Evolutionary conservation across 2,888 invertebrate species (phyloP).

Genomic region (Harmothoe impar): DNA sequence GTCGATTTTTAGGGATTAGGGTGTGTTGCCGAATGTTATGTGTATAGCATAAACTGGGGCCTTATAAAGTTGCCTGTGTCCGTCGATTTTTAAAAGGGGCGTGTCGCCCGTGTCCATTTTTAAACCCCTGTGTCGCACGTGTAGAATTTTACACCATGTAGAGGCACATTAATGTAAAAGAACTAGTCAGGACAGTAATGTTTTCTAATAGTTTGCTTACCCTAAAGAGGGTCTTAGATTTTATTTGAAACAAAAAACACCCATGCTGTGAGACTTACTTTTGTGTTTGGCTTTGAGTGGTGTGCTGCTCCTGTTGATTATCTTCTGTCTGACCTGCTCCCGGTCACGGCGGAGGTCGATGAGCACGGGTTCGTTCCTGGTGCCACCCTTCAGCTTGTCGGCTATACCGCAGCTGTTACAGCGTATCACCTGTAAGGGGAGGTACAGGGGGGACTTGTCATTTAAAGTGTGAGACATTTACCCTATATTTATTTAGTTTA

Average conservation of each 20-base stretch:
- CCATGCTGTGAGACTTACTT: neutral
- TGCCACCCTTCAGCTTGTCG: neutral
- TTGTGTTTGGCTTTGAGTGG: neutral
- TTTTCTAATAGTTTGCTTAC: neutral
- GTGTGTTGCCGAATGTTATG: too few relatives aligned
- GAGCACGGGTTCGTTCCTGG: neutral
- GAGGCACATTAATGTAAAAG: neutral
- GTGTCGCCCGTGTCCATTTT: too few relatives aligned
- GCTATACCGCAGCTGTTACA: slow-evolving; percentile 7
- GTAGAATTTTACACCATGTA: too few relatives aligned
- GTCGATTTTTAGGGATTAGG: too few relatives aligned
- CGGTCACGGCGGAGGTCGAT: neutral
- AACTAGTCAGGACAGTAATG: neutral
- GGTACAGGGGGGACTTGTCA: neutral
- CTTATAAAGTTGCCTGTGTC: too few relatives aligned
- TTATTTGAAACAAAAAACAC: too few relatives aligned
- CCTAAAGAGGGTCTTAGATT: too few relatives aligned
- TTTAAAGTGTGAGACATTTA: neutral
- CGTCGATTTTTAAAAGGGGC: too few relatives aligned
- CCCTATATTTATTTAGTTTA: neutral
- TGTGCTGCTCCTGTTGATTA: neutral
- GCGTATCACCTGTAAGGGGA: neutral
- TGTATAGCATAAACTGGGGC: too few relatives aligned
- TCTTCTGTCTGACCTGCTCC: neutral
- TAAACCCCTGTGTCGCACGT: too few relatives aligned